Evolutionary conservation across 2,113 vertebrate genomes (phyloP), one percentile per base, ranked within the genome.

Genomic region (Cacatua alba): DNA sequence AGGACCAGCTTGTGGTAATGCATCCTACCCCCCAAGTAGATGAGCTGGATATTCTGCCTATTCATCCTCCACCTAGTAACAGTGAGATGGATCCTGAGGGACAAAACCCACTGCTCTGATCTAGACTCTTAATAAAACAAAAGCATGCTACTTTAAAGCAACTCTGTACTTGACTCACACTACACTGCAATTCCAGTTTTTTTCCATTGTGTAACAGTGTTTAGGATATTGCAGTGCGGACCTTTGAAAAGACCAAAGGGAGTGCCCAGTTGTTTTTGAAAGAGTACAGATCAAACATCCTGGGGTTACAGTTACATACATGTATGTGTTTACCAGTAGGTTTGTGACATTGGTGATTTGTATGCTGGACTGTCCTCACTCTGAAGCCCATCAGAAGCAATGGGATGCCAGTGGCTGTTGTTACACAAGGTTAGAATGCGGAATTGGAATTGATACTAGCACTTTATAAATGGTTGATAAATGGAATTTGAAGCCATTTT

Each of bases 21-120:
- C 99, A 99, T 52, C 99, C 99, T 1, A 99, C 99, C 16, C 99
- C 99, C 1, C 99, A 99, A 53, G 99, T 99, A 90, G 99, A 99
- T 8, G 99, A 99, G 98, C 98, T 99, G 97, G 99, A 99, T 97
- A 99, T 98, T 95, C 98, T 99, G 21, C 99, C 99, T 62, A 98
- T 98, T 91, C 99, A 98, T 11, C 99, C 99, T 10, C 96, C 98
- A 16, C 97, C 98, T 25, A 97, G 81, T 90, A 98, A 94, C 98
- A 98, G 98, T 16, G 99, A 99, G 95, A 97, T 97, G n/a, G 99
- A 99, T 63, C 97, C 98, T 3, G 99, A 99, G 49, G 98, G 98
- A 89, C 99, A 98, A 88, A 99, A 99, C 95, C 98, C 98, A 13
- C 97, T 98, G 19, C 98, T 99, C 96, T 99, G 99, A 98, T 53